Percentiles rank a stretch among this genome's conserved stretches.
Evolutionary conservation across 2,888 invertebrate species (phyloP).

Genomic region (Amorpha juglandis): DNA sequence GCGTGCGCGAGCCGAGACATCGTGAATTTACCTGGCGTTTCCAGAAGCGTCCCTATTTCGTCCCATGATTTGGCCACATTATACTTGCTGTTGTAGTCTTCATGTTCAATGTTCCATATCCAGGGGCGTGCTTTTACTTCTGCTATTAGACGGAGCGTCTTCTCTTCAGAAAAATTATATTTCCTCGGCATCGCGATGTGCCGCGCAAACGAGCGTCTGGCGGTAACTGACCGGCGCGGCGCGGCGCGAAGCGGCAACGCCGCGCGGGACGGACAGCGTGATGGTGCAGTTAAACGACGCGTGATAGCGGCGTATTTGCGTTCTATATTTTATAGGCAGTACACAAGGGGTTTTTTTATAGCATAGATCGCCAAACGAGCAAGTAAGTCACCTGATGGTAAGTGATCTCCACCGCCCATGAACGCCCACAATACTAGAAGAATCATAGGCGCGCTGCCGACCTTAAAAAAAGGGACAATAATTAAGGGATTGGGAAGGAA

Average conservation of each 20-base stretch:
- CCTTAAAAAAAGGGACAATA: too few relatives aligned
- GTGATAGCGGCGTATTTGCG: too few relatives aligned
- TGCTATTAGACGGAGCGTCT: slow-evolving; percentile 42
- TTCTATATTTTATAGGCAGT: not conserved
- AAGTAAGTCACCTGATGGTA: too few relatives aligned
- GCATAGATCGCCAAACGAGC: too few relatives aligned
- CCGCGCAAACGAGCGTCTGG: slow-evolving; percentile 31
- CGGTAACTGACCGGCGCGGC: slow-evolving; percentile 35
- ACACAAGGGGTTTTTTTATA: not conserved
- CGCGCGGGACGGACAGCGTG: not conserved
- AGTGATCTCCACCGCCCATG: too few relatives aligned
- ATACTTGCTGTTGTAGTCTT: slow-evolving; percentile 51
- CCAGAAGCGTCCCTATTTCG: slow-evolving; percentile 46
- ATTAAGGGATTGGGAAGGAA: too few relatives aligned
- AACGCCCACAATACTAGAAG: too few relatives aligned
- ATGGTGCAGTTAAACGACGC: too few relatives aligned
- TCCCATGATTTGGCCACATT: slow-evolving; percentile 50
- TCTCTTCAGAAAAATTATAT: slow-evolving; percentile 34
- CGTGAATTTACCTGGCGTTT: slow-evolving; percentile 50
- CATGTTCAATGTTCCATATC: slow-evolving; percentile 54
- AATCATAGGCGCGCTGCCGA: too few relatives aligned
- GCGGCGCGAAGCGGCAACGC: slow-evolving; percentile 28
- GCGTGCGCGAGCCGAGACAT: not conserved
- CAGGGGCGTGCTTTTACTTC: slow-evolving; percentile 51
- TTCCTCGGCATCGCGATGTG: slow-evolving; percentile 35